Conservation (phyloP, 92 coral and sea anemone genomes). For the Actinernus sp. region DNA sequence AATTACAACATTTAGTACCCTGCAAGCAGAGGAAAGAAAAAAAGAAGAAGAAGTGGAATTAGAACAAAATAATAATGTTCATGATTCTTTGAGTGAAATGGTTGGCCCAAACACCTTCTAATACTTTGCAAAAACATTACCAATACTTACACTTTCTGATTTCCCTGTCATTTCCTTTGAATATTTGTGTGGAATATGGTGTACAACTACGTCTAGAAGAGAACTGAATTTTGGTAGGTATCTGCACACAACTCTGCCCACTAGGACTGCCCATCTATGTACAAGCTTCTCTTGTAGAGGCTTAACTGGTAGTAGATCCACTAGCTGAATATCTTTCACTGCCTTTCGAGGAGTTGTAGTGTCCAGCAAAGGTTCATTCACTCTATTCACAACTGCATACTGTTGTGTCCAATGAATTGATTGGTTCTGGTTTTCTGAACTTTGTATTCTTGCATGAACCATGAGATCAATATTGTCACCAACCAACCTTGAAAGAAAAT, state of each 20-base stretch:
- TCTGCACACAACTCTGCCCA: conserved; percentile 37
- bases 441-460: conserved; percentile 35
- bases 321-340: conserved; percentile 45
- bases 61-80: no score
- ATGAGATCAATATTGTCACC: no score
- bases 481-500: no score
- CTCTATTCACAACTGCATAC: conserved; percentile 58
- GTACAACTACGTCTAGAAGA: conserved; percentile 44
- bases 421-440: conserved; percentile 23
- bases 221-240: conserved; percentile 44
- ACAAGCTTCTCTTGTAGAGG: conserved; percentile 31
- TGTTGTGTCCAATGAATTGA: conserved; percentile 84
- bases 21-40: no score
- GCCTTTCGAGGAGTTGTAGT: conserved; percentile 23
- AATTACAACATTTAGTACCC: no score
- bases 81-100: no score
- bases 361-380: conserved; percentile 26
- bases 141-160: conserved; percentile 67
- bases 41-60: no score
- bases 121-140: no score
- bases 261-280: conserved; percentile 49
- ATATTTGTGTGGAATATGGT: conserved; percentile 66
- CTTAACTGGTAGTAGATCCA: conserved; percentile 47
- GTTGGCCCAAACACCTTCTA: no score
- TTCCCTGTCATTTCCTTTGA: conserved; percentile 61